phyloP scores from a whole-genome alignment of 2,113 vertebrate species.

The Prolemur simus region DNA sequence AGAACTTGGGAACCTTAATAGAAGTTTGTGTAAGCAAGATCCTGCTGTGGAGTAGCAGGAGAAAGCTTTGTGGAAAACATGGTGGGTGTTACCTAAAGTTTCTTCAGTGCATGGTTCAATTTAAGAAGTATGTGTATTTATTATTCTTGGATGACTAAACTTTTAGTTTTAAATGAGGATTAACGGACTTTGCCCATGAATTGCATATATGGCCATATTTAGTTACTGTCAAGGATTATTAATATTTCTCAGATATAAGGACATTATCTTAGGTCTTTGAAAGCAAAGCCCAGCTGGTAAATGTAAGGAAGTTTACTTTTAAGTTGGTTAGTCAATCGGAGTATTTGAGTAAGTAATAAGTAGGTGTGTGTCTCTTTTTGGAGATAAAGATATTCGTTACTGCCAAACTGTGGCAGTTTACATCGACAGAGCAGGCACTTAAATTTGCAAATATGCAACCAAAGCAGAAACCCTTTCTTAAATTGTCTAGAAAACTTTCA shows the following conservation, averaged over 20 bases:
- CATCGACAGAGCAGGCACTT: not conserved
- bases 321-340: not conserved
- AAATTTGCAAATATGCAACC: not conserved
- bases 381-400: not conserved
- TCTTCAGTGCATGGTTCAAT: not conserved
- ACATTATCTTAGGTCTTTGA: not conserved
- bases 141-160: not conserved
- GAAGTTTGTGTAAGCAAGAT: not conserved
- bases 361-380: not conserved
- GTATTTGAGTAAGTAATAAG: not conserved
- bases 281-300: not conserved
- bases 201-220: not conserved
- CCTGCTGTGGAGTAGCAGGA: not conserved
- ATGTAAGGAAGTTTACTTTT: not conserved
- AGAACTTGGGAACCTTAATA: not conserved
- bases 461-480: constrained; percentile 16
- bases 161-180: not conserved
- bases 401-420: not conserved
- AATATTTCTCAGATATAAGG: not conserved
- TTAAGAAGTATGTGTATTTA: not conserved
- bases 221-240: not conserved
- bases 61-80: not conserved
- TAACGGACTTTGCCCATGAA: not conserved
- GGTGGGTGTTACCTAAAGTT: not conserved
- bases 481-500: not conserved